Percentiles rank a stretch among this genome's conserved stretches.
phyloP scores from a whole-genome alignment of 2,888 invertebrate species.

The Caenorhabditis uteleia region DNA sequence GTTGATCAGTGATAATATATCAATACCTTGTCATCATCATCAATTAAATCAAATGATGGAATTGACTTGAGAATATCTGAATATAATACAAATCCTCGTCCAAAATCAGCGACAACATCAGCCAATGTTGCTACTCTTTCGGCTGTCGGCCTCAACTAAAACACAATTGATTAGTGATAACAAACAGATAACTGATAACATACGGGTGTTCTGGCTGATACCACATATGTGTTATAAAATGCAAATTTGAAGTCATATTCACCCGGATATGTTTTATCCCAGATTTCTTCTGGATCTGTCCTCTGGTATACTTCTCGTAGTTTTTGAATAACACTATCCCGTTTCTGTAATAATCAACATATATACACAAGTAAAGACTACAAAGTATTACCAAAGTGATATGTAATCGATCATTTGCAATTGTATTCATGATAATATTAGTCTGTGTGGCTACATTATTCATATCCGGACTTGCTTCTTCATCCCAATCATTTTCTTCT shows the following conservation, averaged over 20 bases:
- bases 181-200: background rate
- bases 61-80: constrained; percentile 49
- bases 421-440: background rate
- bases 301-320: constrained; percentile 9
- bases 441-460: background rate
- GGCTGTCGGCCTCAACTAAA: constrained; percentile 27
- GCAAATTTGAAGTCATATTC: constrained; percentile 25
- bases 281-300: constrained; percentile 19
- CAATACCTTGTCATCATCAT: constrained; percentile 27
- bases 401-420: background rate
- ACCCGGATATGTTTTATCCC: constrained; percentile 9
- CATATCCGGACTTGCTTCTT: constrained; percentile 9
- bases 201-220: constrained; percentile 28
- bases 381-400: background rate
- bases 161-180: background rate
- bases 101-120: constrained; percentile 56
- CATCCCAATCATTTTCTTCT: constrained; percentile 35
- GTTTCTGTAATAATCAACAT: background rate
- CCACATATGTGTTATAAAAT: constrained; percentile 25
- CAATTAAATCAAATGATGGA: constrained; percentile 34
- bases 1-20: background rate
- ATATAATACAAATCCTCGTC: constrained; percentile 56
- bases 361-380: background rate
- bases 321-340: constrained; percentile 10
- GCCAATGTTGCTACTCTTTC: constrained; percentile 44